A percentile compares a stretch with the other conserved stretches of the same genome.
Evolutionary conservation across 2,888 invertebrate species (phyloP).

Genomic region (Trachelus iudaicus): DNA sequence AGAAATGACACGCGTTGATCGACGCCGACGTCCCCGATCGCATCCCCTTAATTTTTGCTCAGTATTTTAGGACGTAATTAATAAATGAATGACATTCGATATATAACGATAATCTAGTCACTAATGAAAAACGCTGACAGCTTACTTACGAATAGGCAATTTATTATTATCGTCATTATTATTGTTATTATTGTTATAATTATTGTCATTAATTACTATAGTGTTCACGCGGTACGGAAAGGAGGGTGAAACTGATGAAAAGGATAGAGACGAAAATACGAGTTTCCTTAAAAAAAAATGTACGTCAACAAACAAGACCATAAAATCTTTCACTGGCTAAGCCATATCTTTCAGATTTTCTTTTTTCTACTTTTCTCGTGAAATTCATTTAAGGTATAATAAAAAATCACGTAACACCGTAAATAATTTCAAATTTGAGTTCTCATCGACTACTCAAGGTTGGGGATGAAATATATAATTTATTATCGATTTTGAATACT

Average conservation of each 20-base stretch:
- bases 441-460: too few species aligned
- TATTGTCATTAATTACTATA: not conserved
- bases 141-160: conserved; percentile 20
- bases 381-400: not conserved
- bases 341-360: not conserved
- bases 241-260: not conserved
- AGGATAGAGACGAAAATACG: not conserved
- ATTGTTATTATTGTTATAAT: conserved; percentile 11
- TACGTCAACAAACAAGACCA: not conserved
- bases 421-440: not conserved
- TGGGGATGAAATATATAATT: too few species aligned
- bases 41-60: conserved; percentile 31
- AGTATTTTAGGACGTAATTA: conserved; percentile 41
- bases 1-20: not conserved
- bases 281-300: not conserved
- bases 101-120: not conserved
- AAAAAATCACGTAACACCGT: not conserved
- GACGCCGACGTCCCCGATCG: not conserved
- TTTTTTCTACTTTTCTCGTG: not conserved
- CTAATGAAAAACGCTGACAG: conserved; percentile 12
- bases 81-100: conserved; percentile 30
- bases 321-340: not conserved
- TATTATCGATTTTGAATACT: too few species aligned
- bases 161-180: conserved; percentile 22
- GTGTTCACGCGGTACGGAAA: not conserved